Evolutionary conservation across 2,113 vertebrate species (phyloP).

Genomic region (Ctenomys sociabilis): DNA sequence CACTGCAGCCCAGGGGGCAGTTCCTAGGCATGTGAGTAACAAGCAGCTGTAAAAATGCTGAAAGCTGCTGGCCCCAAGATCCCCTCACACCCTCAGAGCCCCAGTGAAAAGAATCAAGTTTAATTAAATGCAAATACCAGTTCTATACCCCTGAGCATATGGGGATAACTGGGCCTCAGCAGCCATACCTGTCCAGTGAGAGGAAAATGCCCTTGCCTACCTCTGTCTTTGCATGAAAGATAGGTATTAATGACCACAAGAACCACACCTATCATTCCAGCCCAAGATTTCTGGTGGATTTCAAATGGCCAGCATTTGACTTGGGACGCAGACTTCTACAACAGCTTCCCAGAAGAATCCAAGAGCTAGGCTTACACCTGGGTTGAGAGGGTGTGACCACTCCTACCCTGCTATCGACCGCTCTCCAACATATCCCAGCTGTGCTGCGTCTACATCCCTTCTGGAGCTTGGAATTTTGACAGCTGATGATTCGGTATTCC

Average conservation of each 20-base stretch:
- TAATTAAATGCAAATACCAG: neutral
- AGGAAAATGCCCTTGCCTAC: accelerated
- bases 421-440: neutral
- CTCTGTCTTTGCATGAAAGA: neutral
- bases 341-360: neutral
- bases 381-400: neutral
- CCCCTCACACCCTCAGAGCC: neutral
- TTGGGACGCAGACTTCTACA: neutral
- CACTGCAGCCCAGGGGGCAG: accelerated
- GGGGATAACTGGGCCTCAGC: neutral
- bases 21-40: neutral
- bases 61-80: neutral
- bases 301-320: neutral
- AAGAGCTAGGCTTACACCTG: neutral
- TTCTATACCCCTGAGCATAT: neutral
- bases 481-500: neutral
- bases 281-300: neutral
- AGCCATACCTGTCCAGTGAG: accelerated
- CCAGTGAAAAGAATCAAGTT: neutral
- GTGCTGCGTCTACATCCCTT: no score
- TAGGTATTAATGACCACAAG: neutral
- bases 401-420: accelerated
- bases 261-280: neutral
- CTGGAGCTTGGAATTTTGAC: neutral
- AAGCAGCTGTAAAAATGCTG: neutral